phyloP scores from a whole-genome alignment of 2,113 vertebrate species.

The Notiomystis cincta region DNA sequence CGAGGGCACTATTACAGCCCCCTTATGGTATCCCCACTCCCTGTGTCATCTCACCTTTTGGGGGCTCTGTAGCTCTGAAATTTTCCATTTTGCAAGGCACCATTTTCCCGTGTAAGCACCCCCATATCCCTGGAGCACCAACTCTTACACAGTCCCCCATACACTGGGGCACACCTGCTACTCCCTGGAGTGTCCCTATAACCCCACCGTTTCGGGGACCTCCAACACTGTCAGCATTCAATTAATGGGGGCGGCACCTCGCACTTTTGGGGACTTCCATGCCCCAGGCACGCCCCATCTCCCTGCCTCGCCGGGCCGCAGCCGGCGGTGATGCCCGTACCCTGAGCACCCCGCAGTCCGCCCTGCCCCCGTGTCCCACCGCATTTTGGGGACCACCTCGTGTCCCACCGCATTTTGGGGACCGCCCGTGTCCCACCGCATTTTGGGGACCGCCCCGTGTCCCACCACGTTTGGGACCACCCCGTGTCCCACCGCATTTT shows the following conservation, averaged over 20 bases:
- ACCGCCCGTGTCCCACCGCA: rapidly evolving
- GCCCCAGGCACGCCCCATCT: too few species aligned
- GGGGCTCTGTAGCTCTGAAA: neutral
- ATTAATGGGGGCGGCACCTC: too few species aligned
- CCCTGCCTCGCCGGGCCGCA: too few species aligned
- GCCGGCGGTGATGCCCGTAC: rapidly evolving
- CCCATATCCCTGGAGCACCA: too few species aligned
- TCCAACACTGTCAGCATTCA: neutral
- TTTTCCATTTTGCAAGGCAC: neutral
- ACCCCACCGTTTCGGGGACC: neutral
- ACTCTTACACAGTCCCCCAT: too few species aligned
- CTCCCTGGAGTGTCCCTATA: too few species aligned
- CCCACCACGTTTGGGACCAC: too few species aligned
- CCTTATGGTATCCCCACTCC: neutral
- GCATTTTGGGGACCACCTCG: rapidly evolving
- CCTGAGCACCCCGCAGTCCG: rapidly evolving
- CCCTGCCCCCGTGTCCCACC: rapidly evolving
- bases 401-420: rapidly evolving
- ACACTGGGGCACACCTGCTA: too few species aligned
- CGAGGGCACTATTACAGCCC: neutral
- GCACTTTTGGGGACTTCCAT: neutral
- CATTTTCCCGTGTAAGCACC: neutral
- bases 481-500: rapidly evolving
- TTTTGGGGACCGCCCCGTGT: too few species aligned
- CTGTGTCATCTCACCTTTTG: neutral